Conservation (phyloP, 2,888 invertebrate species). For the Abrostola tripartita region DNA sequence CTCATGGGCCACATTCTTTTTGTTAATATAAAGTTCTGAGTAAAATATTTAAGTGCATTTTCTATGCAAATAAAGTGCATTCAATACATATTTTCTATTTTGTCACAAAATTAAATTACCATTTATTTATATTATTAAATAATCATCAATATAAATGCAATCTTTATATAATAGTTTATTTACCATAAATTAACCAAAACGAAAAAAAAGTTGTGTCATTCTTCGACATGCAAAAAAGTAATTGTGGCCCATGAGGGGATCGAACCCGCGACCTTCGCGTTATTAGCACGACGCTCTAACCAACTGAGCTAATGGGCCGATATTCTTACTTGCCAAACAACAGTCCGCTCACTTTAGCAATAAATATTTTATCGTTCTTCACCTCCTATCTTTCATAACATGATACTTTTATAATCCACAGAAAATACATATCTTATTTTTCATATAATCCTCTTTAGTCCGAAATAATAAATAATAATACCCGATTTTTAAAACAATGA, state of each 20-base stretch:
- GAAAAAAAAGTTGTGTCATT: no score
- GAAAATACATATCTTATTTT: background rate
- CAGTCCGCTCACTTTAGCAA: background rate
- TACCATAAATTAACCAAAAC: no score
- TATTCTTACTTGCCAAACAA: background rate
- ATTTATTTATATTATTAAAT: no score
- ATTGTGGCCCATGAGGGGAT: slow-evolving; percentile 32
- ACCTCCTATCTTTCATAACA: background rate
- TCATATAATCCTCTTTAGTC: background rate
- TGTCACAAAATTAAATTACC: no score
- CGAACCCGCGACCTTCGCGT: slow-evolving; percentile 49
- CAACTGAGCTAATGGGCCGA: slow-evolving; percentile 51
- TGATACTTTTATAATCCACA: background rate
- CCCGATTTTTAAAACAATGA: no score
- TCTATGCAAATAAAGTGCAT: no score
- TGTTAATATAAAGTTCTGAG: no score
- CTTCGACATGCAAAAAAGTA: background rate
- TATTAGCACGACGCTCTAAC: slow-evolving; percentile 36
- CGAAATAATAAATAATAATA: background rate
- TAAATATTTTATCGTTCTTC: background rate
- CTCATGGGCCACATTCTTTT: no score
- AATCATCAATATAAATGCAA: no score
- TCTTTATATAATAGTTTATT: no score
- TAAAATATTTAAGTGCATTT: no score
- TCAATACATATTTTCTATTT: no score